Base-by-base conservation (phyloP, 2,113 vertebrate species). In the Trichomycterus rosablanca region DNA sequence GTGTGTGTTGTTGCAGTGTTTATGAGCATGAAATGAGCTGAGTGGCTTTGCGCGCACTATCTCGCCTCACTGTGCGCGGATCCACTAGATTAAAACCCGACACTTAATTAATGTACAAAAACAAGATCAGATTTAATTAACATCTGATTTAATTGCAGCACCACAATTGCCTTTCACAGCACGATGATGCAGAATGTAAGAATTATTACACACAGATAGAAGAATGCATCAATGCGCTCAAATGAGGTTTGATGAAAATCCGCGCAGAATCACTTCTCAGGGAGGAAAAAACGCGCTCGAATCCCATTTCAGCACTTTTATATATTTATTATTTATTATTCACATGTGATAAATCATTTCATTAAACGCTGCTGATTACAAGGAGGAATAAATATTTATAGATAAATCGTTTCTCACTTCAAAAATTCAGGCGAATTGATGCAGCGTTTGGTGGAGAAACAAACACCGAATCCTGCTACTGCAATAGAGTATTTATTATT, bases 91-190 rank as follows among this genome's bases (percentile, higher is more conserved):
- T 86, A 84, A 88, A 87, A 88, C 37, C 83, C 83, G 80, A 55
- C 77, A 80, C 84, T 88, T 84, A 81, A 85, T 88, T 87, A 87
- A 84, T 77, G 81, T 80, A 86, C 84, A 87, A 88, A 68, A 86
- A 88, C 86, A 82, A 85, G 84, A 88, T 88, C 86, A 80, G 84
- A 88, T 88, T 88, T 88, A 88, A 88, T 88, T 88, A 88, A 83
- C 82, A 85, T 87, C 84, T 80, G 81, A 85, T 88, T 87, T 87
- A 86, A 88, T 86, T 86, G 83, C 85, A 81, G 80, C 80, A 72
- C 76, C 56, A 80, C 79, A 79, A 83, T 83, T 85, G 76, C 75
- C 74, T 74, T 77, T 71, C 74, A 71, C 74, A 75, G 67, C 76
- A 79, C 52, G 70, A 83, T 80, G n/a, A n/a, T 73, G 67, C 76